Percentiles rank a stretch among this genome's conserved stretches.
phyloP scores from a whole-genome alignment of 2,888 invertebrate species.

The Actias luna region DNA sequence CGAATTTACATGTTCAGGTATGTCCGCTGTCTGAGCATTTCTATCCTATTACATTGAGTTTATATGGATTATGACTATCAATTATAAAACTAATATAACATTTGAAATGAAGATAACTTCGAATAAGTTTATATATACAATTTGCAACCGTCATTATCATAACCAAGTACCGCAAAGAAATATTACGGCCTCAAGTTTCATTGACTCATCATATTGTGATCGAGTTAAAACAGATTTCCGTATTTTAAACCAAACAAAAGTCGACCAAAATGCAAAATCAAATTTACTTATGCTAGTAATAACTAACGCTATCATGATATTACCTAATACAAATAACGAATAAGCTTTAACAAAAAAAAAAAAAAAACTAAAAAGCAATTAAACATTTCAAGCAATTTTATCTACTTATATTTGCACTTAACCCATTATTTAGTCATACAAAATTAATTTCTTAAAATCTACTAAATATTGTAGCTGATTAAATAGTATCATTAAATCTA shows the following conservation, averaged over 20 bases:
- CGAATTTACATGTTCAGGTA: neutral
- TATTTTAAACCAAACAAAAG: slow-evolving; percentile 7
- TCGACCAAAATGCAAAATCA: neutral
- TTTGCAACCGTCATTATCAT: slow-evolving; percentile 34
- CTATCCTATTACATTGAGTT: slow-evolving; percentile 27
- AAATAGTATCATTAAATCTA: slow-evolving; percentile 28
- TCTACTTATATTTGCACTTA: slow-evolving; percentile 39
- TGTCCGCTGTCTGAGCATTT: slow-evolving; percentile 22
- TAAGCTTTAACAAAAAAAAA: neutral
- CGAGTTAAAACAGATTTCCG: slow-evolving; percentile 33
- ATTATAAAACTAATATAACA: slow-evolving; percentile 24
- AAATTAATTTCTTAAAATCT: neutral
- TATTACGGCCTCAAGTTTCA: slow-evolving; percentile 47
- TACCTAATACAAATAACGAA: neutral
- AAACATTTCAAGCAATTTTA: neutral
- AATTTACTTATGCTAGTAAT: neutral
- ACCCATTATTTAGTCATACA: slow-evolving; percentile 28
- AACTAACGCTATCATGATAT: neutral
- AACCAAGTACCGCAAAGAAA: slow-evolving; percentile 38
- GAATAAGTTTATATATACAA: slow-evolving; percentile 23
- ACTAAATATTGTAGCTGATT: neutral
- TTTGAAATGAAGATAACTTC: slow-evolving; percentile 25
- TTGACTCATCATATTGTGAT: slow-evolving; percentile 34
- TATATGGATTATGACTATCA: slow-evolving; percentile 18
- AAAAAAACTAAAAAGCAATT: neutral